phyloP scores from a whole-genome alignment of 2,888 invertebrate genomes.

The Parascotia fuliginaria region DNA sequence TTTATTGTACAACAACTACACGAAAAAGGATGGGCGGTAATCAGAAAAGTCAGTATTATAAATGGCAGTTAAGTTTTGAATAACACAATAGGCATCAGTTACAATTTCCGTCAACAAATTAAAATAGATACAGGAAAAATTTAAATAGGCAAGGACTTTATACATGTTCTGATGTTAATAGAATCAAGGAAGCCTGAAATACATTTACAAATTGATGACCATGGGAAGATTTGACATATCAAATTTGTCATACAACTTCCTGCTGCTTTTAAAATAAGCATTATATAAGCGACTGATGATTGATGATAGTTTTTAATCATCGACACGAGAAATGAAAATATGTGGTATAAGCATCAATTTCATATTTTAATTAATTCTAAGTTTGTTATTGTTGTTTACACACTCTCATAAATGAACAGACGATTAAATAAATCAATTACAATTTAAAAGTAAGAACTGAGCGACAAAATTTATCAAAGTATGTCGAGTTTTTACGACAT shows the following conservation, averaged over 20 bases:
- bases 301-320: too few species aligned
- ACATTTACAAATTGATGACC: conserved; percentile 2
- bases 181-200: not conserved
- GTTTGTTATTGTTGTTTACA: too few species aligned
- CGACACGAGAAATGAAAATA: too few species aligned
- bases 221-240: conserved; percentile 1
- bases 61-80: conserved; percentile 14
- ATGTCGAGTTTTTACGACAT: too few species aligned
- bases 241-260: not conserved
- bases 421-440: too few species aligned
- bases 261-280: not conserved
- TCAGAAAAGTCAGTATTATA: conserved; percentile 15
- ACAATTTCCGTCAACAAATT: not conserved
- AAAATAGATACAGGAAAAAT: not conserved
- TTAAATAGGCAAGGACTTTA: not conserved
- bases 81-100: conserved; percentile 1
- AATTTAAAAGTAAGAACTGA: too few species aligned
- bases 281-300: not conserved
- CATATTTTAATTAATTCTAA: not conserved
- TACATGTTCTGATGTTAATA: not conserved
- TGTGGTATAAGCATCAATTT: not conserved
- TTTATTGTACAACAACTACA: conserved; percentile 17
- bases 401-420: too few species aligned
- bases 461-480: too few species aligned
- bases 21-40: conserved; percentile 29